Percentiles rank a stretch among this genome's conserved stretches.
phyloP scores from a whole-genome alignment of 2,113 vertebrate genomes.

The Micromys minutus region DNA sequence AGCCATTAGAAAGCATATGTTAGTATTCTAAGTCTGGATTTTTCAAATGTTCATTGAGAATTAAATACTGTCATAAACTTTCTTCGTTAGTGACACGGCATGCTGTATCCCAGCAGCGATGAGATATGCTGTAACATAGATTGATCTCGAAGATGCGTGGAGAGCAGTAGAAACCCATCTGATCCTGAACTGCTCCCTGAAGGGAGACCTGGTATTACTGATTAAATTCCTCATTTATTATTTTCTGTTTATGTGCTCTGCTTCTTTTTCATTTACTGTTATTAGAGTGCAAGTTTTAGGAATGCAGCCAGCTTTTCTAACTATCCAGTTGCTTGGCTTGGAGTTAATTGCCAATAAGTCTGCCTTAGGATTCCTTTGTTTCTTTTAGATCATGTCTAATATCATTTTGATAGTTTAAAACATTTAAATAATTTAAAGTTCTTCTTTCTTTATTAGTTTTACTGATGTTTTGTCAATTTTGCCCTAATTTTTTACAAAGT shows the following conservation, averaged over 20 bases:
- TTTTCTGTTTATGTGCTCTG: not conserved
- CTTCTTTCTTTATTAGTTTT: not conserved
- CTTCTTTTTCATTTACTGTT: not conserved
- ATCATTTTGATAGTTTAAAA: not conserved
- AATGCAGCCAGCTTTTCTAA: not conserved
- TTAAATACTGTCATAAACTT: not conserved
- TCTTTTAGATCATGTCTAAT: not conserved
- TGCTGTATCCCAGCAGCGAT: not conserved
- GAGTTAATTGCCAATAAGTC: not conserved
- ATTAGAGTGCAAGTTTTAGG: not conserved
- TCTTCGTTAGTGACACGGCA: not conserved
- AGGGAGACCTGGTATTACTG: not conserved
- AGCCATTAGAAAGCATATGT: not conserved
- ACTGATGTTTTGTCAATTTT: not conserved
- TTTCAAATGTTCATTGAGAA: not conserved
- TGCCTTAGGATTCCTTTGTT: not conserved
- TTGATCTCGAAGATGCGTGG: not conserved
- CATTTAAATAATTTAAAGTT: not conserved
- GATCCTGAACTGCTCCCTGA: not conserved
- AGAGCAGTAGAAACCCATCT: not conserved
- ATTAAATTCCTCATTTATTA: not conserved
- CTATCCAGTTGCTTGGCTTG: not conserved
- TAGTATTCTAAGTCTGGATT: not conserved
- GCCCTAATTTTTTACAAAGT: not conserved
- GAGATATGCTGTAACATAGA: not conserved